Evolutionary conservation across 2,113 vertebrate genomes (phyloP).

Genomic region (Lepisosteus oculatus): DNA sequence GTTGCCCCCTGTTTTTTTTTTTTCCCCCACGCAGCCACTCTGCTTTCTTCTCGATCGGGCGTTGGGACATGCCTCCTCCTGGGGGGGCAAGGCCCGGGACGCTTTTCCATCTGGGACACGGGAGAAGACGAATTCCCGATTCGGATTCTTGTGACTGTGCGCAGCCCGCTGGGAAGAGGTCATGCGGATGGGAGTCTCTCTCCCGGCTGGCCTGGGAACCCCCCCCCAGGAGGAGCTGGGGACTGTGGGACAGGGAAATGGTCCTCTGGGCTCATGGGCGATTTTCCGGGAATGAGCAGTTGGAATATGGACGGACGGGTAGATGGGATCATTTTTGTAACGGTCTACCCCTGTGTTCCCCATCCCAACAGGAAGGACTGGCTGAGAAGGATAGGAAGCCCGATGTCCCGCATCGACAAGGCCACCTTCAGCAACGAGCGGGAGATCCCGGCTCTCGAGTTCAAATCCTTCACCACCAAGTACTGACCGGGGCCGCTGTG

Average conservation of each 20-base stretch:
- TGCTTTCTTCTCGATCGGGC: too few species aligned
- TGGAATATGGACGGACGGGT: neutral
- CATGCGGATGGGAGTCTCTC: neutral
- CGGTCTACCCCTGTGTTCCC: neutral
- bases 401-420: constrained; percentile 46
- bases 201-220: neutral
- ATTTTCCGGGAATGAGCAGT: neutral
- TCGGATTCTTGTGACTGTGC: too few species aligned
- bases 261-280: neutral
- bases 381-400: constrained; percentile 42
- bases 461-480: constrained; percentile 40
- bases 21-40: too few species aligned
- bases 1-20: too few species aligned
- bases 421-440: constrained; percentile 41
- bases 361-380: constrained; percentile 43
- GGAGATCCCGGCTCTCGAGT: constrained; percentile 35
- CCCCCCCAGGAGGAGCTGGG: neutral
- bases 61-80: too few species aligned
- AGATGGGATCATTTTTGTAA: neutral
- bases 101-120: too few species aligned
- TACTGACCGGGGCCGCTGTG: constrained; percentile 26
- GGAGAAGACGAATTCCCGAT: too few species aligned
- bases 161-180: too few species aligned
- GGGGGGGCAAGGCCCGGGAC: too few species aligned
- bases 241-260: neutral